Conservation (phyloP, 2,888 invertebrate genomes). For the Aphidius colemani region DNA sequence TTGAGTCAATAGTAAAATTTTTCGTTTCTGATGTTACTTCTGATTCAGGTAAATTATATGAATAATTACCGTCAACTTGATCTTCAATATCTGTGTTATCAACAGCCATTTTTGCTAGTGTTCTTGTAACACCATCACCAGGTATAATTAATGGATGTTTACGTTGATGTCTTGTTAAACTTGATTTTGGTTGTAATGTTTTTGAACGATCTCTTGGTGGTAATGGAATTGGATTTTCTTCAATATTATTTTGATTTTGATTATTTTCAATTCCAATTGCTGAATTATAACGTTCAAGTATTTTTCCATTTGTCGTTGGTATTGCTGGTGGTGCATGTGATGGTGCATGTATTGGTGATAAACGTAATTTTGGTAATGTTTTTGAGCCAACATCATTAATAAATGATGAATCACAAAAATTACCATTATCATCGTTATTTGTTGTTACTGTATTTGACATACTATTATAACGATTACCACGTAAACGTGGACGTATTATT, state of each 20-base stretch:
- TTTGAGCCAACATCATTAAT: conserved; percentile 51
- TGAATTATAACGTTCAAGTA: conserved; percentile 43
- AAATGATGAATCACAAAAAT: conserved; percentile 36
- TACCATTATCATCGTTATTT: conserved; percentile 34
- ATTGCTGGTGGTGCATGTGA: conserved; percentile 41
- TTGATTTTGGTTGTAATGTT: conserved; percentile 65
- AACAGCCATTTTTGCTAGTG: conserved; percentile 66
- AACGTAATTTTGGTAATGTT: conserved; percentile 52
- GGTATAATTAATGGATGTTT: conserved; percentile 83
- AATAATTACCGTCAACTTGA: conserved; percentile 50
- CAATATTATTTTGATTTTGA: conserved; percentile 45
- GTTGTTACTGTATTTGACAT: conserved; percentile 41
- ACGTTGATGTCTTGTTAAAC: conserved; percentile 74
- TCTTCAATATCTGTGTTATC: conserved; percentile 57
- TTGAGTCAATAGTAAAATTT: conserved; percentile 30
- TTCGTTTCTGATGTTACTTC: conserved; percentile 14
- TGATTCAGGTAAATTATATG: conserved; percentile 31
- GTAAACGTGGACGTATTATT: conserved; percentile 63
- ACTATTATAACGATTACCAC: conserved; percentile 62
- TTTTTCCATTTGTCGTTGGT: conserved; percentile 29
- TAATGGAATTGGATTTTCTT: conserved; percentile 74
- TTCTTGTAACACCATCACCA: conserved; percentile 67
- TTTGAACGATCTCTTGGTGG: conserved; percentile 77
- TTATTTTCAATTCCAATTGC: conserved; percentile 50
- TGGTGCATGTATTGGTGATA: conserved; percentile 48